Evolutionary conservation across 2,797 vertebrate genomes (phyloP).

Genomic region (Gallirallus australis): DNA sequence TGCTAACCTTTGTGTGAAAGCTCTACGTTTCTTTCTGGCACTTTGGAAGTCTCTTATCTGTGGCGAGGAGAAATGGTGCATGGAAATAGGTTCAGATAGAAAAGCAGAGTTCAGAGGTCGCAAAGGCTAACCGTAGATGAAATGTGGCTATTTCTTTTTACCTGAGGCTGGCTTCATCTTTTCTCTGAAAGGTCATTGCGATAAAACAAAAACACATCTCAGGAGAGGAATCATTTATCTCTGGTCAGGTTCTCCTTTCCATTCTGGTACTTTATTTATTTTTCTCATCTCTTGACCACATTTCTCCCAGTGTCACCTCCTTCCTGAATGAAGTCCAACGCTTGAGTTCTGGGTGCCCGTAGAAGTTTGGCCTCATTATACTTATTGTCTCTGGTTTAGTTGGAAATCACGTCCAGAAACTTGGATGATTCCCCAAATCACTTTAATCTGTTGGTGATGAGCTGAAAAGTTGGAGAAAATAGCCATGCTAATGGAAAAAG

Average conservation of each 20-base stretch:
- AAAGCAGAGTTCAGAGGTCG: conserved; percentile 90
- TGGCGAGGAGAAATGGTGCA: conserved; percentile 80
- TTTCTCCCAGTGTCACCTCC: background rate
- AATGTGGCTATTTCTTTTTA: conserved; percentile 94
- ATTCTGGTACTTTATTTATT: conserved; percentile 70
- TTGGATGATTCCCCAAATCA: conserved; percentile 63
- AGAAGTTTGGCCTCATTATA: background rate
- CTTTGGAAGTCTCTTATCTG: conserved; percentile 82
- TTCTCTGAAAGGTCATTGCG: conserved; percentile 88
- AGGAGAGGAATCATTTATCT: conserved; percentile 73
- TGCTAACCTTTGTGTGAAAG: conserved; percentile 77
- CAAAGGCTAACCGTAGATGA: conserved; percentile 88
- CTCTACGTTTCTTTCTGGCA: conserved; percentile 80
- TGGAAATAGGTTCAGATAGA: conserved; percentile 90
- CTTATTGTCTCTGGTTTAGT: background rate
- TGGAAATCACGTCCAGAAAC: conserved; percentile 40
- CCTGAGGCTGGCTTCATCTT: conserved; percentile 90
- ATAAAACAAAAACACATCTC: conserved; percentile 83
- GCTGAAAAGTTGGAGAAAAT: conserved; percentile 65
- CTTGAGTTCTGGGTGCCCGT: background rate
- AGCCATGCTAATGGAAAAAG: conserved; percentile 57
- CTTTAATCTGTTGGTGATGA: conserved; percentile 70
- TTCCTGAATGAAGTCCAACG: background rate
- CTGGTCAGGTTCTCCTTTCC: conserved; percentile 41
- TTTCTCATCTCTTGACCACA: background rate